Conservation (phyloP, 2,113 vertebrate genomes). For the Mionectes macconnelli region DNA sequence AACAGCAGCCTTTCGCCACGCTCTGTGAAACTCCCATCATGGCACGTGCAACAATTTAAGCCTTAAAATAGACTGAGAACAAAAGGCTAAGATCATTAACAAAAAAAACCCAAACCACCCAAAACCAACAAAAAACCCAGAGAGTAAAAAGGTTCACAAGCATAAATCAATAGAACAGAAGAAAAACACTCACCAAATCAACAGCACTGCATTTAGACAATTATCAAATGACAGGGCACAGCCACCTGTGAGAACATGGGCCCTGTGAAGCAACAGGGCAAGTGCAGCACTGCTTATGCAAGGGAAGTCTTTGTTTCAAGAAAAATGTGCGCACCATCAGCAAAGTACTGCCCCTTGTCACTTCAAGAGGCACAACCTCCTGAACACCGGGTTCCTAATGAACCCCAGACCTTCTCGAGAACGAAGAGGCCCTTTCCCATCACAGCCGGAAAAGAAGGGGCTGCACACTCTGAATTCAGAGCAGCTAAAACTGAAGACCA, state of each 20-base stretch:
- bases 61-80: conserved; percentile 34
- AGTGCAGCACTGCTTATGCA: not conserved
- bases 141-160: not conserved
- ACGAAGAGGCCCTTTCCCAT: not conserved
- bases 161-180: not conserved
- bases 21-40: not conserved
- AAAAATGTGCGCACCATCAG: not conserved
- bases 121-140: not conserved
- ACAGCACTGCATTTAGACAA: not conserved
- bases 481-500: not conserved
- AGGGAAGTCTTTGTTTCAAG: not conserved
- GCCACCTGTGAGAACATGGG: not conserved
- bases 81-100: conserved; percentile 16
- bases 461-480: not conserved
- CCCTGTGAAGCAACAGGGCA: not conserved
- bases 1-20: not conserved
- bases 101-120: not conserved
- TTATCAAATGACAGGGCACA: not conserved
- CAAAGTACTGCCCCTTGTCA: not conserved
- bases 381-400: not conserved
- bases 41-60: not conserved
- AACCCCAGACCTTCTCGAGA: not conserved
- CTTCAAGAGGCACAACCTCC: not conserved
- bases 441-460: not conserved
- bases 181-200: not conserved